Conservation (phyloP, 1,140 invertebrate genomes). For the Triops longicaudatus region DNA sequence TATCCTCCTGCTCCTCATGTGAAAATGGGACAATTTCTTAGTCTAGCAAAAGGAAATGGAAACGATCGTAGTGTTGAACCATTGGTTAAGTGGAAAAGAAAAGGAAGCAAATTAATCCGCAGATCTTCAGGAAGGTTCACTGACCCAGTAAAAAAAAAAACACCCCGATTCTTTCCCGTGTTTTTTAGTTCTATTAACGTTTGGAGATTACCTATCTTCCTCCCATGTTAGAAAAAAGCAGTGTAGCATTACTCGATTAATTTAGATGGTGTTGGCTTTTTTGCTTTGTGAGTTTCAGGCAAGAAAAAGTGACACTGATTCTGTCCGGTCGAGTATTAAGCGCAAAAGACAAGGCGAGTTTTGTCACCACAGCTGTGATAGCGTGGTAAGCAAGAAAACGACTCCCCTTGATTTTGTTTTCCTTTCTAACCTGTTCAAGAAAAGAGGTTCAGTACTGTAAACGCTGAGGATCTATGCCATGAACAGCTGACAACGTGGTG, state of each 20-base stretch:
- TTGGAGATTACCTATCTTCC: not conserved
- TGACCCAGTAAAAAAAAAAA: not conserved
- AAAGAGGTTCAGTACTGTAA: not conserved
- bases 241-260: not conserved
- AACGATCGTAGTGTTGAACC: not conserved
- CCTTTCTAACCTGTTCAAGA: not conserved
- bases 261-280: conserved; percentile 1
- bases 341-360: not conserved
- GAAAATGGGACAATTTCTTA: not conserved
- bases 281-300: not conserved
- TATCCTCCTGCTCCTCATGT: not conserved
- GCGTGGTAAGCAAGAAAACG: not conserved
- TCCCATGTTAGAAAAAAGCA: conserved; percentile 7
- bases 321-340: not conserved
- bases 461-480: not conserved
- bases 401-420: not conserved
- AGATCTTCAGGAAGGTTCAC: not conserved
- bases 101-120: not conserved
- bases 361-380: not conserved
- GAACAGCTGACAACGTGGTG: not conserved
- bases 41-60: not conserved
- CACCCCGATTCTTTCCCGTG: not conserved
- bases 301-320: not conserved
- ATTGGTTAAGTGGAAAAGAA: not conserved
- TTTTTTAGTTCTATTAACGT: not conserved